Percentiles rank a stretch among this genome's conserved stretches.
phyloP scores from a whole-genome alignment of 2,797 vertebrate genomes.

The Pipistrellus pygmaeus region DNA sequence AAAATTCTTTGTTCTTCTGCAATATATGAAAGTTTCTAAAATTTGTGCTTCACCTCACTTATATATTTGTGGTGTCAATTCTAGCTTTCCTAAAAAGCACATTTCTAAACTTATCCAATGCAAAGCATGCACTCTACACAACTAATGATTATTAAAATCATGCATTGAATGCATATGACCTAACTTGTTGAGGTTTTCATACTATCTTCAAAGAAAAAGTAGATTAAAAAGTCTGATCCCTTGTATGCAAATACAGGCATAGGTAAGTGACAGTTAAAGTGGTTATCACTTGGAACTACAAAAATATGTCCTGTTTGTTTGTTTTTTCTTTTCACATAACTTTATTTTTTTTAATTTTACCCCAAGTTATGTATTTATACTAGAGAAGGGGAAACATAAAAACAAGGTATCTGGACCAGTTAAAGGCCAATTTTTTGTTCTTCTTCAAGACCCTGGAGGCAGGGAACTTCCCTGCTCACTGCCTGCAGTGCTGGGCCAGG shows the following conservation, averaged over 20 bases:
- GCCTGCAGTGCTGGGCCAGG: neutral
- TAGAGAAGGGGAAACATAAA: neutral
- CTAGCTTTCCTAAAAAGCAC: conserved; percentile 7
- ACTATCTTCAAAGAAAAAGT: neutral
- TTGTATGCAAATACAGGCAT: neutral
- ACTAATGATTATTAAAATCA: neutral
- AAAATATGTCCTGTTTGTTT: neutral
- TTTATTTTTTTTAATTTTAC: neutral
- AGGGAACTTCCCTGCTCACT: neutral
- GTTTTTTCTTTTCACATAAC: neutral
- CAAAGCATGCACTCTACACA: neutral
- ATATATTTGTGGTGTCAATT: neutral
- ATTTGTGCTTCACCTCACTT: neutral
- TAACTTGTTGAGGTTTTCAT: neutral
- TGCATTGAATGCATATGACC: neutral
- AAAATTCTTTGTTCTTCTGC: neutral
- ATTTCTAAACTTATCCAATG: neutral
- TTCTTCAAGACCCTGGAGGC: neutral
- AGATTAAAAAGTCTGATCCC: neutral
- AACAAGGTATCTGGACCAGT: neutral
- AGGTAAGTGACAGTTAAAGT: neutral
- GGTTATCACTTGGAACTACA: neutral
- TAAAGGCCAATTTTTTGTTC: conserved; percentile 26
- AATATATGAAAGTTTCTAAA: neutral
- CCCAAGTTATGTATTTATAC: neutral